Evolutionary conservation across 2,888 invertebrate species (phyloP), one percentile per base, ranked within the genome.

Genomic region (Allolobophora icterica): DNA sequence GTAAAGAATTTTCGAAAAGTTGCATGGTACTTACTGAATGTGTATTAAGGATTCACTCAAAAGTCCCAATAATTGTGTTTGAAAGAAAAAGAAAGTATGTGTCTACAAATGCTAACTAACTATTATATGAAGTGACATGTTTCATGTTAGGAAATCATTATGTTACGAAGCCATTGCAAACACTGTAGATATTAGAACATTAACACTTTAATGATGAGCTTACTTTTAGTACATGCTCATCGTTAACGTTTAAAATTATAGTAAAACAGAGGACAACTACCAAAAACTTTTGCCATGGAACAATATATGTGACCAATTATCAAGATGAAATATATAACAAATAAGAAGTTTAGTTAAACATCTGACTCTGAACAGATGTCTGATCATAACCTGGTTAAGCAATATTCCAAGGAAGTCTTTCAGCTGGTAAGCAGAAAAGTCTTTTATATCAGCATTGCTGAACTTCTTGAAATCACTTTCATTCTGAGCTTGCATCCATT

Each of bases 361-460:
- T 40, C 33, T 38, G 42, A 91, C 83, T 71, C 87, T 21, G 21
- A 83, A 24, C 38, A n/a, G 45, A 13, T 58, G 40, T 89, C n/a
- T 42, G 89, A 87, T 84, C 84, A 84, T 1, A 24, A 84, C 87
- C 87, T 87, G 92, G 90, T 97, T 96, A 6, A 97, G 95, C n/a
- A 98, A 95, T 93, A 96, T 96, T 89, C 97, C 96, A 40, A 98
- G 95, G 92, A 97, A 96, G 93, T 97, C 97, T 91, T 97, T 96
- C 90, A 96, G 95, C 95, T 98, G 97, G 91, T 96, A 96, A 0
- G 97, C 96, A 0, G 96, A 96, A 93, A 98, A 96, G 0, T 94
- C 93, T 58, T 95, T 94, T 13, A 97, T 95, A 91, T 97, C 97
- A 0, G 95, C 94, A 3, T 91, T 90, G 11, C 95, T 94, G 92